These are phyloP conservation scores for Spilosoma lubricipeda DNA, from an alignment of 2,888 invertebrate species.

Conservation along the genomic window DNA sequence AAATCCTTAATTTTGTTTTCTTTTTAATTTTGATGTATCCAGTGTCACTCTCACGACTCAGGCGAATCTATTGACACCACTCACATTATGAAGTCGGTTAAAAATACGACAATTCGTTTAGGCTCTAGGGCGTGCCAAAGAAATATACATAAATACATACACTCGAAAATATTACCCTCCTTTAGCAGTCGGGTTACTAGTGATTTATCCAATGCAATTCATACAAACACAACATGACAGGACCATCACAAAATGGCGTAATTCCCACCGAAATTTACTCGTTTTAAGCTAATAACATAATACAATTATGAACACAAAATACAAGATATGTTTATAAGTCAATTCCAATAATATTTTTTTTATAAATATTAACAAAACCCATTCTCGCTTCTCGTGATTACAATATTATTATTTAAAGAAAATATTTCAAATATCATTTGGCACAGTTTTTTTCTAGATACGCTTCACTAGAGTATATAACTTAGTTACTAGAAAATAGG, in stretches of 20 bases:
- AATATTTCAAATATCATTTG: conserved; percentile 39
- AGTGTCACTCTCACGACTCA: too few relatives aligned
- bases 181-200: too few relatives aligned
- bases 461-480: conserved; percentile 10
- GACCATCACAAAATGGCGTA: background rate
- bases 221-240: background rate
- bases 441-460: conserved; percentile 28
- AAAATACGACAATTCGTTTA: too few relatives aligned
- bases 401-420: background rate
- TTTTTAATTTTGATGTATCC: too few relatives aligned
- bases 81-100: too few relatives aligned
- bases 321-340: conserved; percentile 40
- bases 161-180: too few relatives aligned
- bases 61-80: too few relatives aligned
- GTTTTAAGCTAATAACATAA: background rate
- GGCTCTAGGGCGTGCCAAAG: too few relatives aligned
- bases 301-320: conserved; percentile 45
- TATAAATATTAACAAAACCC: conserved; percentile 1
- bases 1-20: too few relatives aligned
- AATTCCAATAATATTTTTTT: background rate
- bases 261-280: background rate
- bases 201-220: background rate
- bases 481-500: conserved; percentile 41
- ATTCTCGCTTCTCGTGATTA: background rate
- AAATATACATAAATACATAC: too few relatives aligned